A percentile compares a stretch with the other conserved stretches of the same genome.
Evolutionary conservation across 1,140 invertebrate species (phyloP).

Genomic region (Zaprionus nigranus): DNA sequence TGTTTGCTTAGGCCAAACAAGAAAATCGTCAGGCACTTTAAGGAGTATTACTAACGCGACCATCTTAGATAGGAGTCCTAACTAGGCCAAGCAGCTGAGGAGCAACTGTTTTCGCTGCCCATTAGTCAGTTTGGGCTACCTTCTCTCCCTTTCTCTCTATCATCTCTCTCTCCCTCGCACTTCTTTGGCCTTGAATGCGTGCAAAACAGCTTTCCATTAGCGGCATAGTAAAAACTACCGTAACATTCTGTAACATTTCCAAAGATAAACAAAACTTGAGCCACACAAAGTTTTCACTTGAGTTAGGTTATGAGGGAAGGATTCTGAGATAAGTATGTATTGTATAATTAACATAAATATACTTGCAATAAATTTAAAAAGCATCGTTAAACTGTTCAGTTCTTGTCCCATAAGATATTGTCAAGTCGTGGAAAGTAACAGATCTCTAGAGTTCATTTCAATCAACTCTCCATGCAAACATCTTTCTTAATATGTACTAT

Average conservation of each 20-base stretch:
- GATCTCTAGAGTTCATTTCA: background rate
- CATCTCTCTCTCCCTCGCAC: background rate
- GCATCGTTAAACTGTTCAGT: too few species aligned
- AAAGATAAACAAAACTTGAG: background rate
- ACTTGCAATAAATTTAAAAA: background rate
- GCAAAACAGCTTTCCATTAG: conserved; percentile 35
- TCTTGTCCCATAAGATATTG: too few species aligned
- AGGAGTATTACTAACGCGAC: conserved; percentile 40
- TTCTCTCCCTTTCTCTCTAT: background rate
- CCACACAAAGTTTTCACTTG: background rate
- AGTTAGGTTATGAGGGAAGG: background rate
- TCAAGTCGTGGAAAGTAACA: background rate
- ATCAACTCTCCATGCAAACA: background rate
- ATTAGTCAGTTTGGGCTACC: conserved; percentile 6
- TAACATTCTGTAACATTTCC: background rate
- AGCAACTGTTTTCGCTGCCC: conserved; percentile 28
- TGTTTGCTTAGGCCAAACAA: conserved; percentile 60
- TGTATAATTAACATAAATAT: background rate
- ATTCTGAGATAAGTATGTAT: background rate
- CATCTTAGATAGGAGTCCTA: conserved; percentile 28
- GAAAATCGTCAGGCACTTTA: conserved; percentile 29
- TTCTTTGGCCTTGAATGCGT: conserved; percentile 48
- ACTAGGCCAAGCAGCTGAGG: conserved; percentile 18
- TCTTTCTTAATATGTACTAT: background rate
- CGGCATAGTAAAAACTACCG: conserved; percentile 5